Percentiles rank a stretch among this genome's conserved stretches.
Evolutionary conservation across 2,113 vertebrate genomes (phyloP).

Genomic region (Caranx melampygus): DNA sequence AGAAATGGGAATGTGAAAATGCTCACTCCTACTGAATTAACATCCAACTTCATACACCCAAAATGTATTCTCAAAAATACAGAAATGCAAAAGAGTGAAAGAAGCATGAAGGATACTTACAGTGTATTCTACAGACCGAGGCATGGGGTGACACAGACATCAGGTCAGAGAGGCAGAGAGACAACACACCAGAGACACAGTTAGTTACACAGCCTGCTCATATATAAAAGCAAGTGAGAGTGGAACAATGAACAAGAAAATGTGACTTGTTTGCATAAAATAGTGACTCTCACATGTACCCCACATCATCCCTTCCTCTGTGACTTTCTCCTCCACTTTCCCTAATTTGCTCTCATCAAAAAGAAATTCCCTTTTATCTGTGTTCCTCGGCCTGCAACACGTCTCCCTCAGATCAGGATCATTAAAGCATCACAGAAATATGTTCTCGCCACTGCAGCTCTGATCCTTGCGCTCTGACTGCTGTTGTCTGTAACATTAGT

Average conservation of each 20-base stretch:
- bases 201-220: constrained; percentile 18
- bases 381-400: constrained; percentile 2
- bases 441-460: neutral
- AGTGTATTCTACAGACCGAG: constrained; percentile 89
- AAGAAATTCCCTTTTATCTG: constrained; percentile 28
- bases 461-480: constrained; percentile 17
- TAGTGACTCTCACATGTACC: neutral
- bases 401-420: constrained; percentile 33
- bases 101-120: constrained; percentile 85
- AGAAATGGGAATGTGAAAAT: neutral
- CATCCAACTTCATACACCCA: neutral
- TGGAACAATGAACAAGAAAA: neutral
- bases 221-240: neutral
- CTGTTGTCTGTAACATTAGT: neutral
- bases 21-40: neutral
- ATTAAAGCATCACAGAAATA: constrained; percentile 30
- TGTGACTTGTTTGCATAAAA: neutral
- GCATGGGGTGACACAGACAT: constrained; percentile 63
- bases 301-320: constrained; percentile 2
- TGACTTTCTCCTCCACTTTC: constrained; percentile 8
- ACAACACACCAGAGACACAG: constrained; percentile 49
- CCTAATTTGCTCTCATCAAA: constrained; percentile 32
- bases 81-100: neutral
- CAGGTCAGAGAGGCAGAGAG: constrained; percentile 62
- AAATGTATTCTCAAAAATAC: neutral